phyloP scores from a whole-genome alignment of 2,888 invertebrate genomes.

The Catonia carolina region DNA sequence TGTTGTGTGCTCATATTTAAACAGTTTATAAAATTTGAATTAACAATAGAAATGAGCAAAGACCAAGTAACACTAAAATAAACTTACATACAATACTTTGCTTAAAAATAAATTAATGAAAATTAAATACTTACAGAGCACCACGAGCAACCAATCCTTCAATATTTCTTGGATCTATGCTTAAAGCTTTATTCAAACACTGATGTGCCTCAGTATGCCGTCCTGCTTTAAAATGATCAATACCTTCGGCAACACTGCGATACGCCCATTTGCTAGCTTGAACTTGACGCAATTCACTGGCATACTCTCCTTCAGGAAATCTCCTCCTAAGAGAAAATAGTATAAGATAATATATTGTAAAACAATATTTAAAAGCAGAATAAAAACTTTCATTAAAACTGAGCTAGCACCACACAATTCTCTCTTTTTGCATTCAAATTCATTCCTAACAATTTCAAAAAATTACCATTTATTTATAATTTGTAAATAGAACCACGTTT shows the following conservation, averaged over 20 bases:
- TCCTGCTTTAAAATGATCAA: conserved; percentile 88
- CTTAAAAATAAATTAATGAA: too few relatives aligned
- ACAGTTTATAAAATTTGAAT: too few relatives aligned
- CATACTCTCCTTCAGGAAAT: conserved; percentile 74
- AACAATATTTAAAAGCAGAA: background rate
- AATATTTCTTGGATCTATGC: conserved; percentile 85
- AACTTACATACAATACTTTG: too few relatives aligned
- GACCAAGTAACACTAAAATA: too few relatives aligned
- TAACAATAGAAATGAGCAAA: too few relatives aligned
- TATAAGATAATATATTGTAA: background rate
- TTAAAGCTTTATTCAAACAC: conserved; percentile 86
- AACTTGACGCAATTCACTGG: conserved; percentile 74
- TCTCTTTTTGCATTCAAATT: too few relatives aligned
- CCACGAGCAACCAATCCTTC: conserved; percentile 89
- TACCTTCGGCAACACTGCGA: conserved; percentile 90
- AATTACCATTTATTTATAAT: too few relatives aligned
- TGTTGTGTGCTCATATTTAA: too few relatives aligned
- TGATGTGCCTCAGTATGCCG: conserved; percentile 92
- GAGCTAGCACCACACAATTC: too few relatives aligned
- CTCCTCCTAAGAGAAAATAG: conserved; percentile 44
- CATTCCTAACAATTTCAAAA: too few relatives aligned
- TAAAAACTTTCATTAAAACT: too few relatives aligned
- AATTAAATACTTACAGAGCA: conserved; percentile 68
- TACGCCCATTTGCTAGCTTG: conserved; percentile 94
- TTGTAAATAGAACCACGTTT: too few relatives aligned